These are phyloP conservation scores for Astur gentilis DNA, from an alignment of 2,113 vertebrate genomes.

Conservation along the genomic window DNA sequence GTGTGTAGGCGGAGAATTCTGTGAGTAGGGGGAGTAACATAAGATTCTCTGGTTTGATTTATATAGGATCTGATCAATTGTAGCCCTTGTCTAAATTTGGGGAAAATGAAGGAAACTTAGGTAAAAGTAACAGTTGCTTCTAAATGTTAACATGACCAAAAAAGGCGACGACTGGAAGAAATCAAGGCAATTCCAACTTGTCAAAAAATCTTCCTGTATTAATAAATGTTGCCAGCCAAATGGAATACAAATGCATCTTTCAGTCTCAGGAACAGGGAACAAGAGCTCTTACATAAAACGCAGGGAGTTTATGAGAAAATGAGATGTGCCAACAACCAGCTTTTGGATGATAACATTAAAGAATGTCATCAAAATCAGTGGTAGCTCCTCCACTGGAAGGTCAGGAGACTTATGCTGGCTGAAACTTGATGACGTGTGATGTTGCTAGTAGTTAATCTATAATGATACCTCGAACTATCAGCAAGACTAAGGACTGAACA, in stretches of 20 bases:
- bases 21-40: neutral
- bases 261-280: neutral
- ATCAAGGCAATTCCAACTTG: neutral
- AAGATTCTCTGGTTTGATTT: neutral
- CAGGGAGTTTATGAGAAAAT: neutral
- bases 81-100: neutral
- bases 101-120: neutral
- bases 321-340: neutral
- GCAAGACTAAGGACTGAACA: neutral
- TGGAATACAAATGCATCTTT: neutral
- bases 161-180: neutral
- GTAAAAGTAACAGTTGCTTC: neutral
- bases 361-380: neutral
- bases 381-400: neutral
- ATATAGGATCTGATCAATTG: neutral
- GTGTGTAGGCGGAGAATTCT: neutral
- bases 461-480: neutral
- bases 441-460: neutral
- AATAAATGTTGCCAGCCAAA: neutral
- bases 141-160: neutral
- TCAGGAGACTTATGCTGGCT: neutral
- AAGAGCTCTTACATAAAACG: neutral
- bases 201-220: neutral
- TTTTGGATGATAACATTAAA: neutral
- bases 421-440: neutral